Conservation (phyloP, 1,140 invertebrate species). For the Lepidostoma basale region DNA sequence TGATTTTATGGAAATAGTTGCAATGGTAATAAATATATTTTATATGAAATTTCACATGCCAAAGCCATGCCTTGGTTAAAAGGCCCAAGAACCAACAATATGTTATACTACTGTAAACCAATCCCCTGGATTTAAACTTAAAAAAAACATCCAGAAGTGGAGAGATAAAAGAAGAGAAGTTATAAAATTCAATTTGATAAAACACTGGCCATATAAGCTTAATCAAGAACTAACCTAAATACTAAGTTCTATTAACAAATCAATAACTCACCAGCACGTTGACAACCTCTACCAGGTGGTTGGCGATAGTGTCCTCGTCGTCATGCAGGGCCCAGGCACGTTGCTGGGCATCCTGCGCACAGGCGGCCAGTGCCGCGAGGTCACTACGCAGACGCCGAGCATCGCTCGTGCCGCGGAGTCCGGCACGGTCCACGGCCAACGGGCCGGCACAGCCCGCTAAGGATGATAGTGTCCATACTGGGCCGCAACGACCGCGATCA, state of each 20-base stretch:
- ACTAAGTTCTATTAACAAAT: too few species aligned
- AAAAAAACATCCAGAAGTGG: too few species aligned
- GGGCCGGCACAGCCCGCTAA: constrained; percentile 54
- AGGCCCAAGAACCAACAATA: too few species aligned
- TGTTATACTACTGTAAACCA: too few species aligned
- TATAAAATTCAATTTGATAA: background rate
- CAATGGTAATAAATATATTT: too few species aligned
- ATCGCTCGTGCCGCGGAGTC: constrained; percentile 72
- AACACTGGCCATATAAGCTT: background rate
- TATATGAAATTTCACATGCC: too few species aligned
- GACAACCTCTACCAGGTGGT: constrained; percentile 81
- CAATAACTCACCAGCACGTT: constrained; percentile 76
- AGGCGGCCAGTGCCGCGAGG: constrained; percentile 80
- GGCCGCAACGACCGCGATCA: constrained; percentile 17
- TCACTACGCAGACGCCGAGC: constrained; percentile 78
- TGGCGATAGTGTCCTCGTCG: constrained; percentile 84
- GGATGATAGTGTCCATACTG: constrained; percentile 32
- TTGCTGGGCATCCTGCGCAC: constrained; percentile 92
- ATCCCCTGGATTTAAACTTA: too few species aligned
- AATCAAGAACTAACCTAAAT: too few species aligned
- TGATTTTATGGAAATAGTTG: too few species aligned
- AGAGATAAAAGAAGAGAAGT: background rate
- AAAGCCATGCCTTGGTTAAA: too few species aligned
- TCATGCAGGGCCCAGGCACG: constrained; percentile 92
- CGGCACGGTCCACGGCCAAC: constrained; percentile 66